Conservation (phyloP, 1,140 invertebrate genomes). For the Brachionus rubens region DNA sequence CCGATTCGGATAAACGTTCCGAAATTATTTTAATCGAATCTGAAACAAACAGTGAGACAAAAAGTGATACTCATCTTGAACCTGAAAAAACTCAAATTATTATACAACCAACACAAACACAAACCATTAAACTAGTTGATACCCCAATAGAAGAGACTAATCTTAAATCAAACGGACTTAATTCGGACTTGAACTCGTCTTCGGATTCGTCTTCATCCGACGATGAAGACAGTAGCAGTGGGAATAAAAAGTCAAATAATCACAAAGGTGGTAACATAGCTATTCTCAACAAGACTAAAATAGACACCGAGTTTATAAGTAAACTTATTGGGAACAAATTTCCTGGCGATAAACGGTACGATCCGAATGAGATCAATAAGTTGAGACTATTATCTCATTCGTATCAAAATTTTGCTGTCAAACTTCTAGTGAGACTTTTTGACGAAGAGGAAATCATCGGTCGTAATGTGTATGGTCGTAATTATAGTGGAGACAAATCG, state of each 20-base stretch:
- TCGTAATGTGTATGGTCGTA: conserved; percentile 32
- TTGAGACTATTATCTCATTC: conserved; percentile 37
- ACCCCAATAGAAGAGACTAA: neutral
- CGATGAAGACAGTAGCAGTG: conserved; percentile 23
- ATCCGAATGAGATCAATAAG: conserved; percentile 44
- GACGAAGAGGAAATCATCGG: conserved; percentile 45
- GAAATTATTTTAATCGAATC: neutral
- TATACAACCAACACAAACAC: neutral
- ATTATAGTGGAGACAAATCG: conserved; percentile 42
- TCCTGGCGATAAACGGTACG: conserved; percentile 27
- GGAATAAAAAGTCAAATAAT: neutral
- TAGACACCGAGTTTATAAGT: conserved; percentile 43
- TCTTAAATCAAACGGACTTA: neutral
- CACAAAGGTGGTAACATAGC: conserved; percentile 1
- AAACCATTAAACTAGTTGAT: neutral
- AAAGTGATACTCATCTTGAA: neutral
- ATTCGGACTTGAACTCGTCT: neutral
- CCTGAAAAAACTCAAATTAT: neutral
- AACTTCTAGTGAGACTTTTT: conserved; percentile 19
- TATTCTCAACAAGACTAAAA: conserved; percentile 46
- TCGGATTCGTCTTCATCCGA: conserved; percentile 3
- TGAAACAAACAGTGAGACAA: neutral
- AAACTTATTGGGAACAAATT: conserved; percentile 37
- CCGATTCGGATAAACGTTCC: neutral
- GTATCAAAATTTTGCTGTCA: conserved; percentile 44